phyloP scores from a whole-genome alignment of 2,888 invertebrate genomes.

The Synanthedon vespiformis region DNA sequence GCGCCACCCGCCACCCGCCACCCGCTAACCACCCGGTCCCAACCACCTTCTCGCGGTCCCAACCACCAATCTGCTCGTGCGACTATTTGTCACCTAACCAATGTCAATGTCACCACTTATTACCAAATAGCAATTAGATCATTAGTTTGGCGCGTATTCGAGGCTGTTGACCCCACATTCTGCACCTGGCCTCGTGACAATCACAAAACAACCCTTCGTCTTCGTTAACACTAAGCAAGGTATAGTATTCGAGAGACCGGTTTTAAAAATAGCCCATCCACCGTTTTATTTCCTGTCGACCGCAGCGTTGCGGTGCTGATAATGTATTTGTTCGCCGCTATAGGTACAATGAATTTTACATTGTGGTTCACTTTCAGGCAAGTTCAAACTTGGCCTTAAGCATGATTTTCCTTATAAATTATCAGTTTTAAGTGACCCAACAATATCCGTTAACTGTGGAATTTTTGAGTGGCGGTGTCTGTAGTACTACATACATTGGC shows the following conservation, averaged over 20 bases:
- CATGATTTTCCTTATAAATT: no score
- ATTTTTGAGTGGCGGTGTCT: background rate
- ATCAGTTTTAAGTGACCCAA: no score
- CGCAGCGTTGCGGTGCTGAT: constrained; percentile 11
- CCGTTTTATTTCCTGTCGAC: constrained; percentile 27
- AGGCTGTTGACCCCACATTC: constrained; percentile 35
- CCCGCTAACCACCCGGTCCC: constrained; percentile 10
- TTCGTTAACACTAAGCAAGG: constrained; percentile 5
- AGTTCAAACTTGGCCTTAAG: no score
- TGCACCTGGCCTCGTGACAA: constrained; percentile 27
- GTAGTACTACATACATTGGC: background rate
- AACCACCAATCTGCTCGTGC: constrained; percentile 36
- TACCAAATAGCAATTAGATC: constrained; percentile 6
- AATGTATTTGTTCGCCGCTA: constrained; percentile 13
- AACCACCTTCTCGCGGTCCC: constrained; percentile 39
- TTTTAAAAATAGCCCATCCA: constrained; percentile 29
- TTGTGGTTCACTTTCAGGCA: constrained; percentile 6
- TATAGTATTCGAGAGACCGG: constrained; percentile 26
- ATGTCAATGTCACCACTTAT: constrained; percentile 55
- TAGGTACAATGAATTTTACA: constrained; percentile 14
- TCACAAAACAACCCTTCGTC: constrained; percentile 12
- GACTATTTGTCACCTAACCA: constrained; percentile 22
- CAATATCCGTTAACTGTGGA: background rate
- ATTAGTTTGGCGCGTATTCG: constrained; percentile 19
- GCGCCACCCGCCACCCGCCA: constrained; percentile 37